Base-by-base conservation (phyloP, 2,888 invertebrate genomes). In the Julus scandinavius region DNA sequence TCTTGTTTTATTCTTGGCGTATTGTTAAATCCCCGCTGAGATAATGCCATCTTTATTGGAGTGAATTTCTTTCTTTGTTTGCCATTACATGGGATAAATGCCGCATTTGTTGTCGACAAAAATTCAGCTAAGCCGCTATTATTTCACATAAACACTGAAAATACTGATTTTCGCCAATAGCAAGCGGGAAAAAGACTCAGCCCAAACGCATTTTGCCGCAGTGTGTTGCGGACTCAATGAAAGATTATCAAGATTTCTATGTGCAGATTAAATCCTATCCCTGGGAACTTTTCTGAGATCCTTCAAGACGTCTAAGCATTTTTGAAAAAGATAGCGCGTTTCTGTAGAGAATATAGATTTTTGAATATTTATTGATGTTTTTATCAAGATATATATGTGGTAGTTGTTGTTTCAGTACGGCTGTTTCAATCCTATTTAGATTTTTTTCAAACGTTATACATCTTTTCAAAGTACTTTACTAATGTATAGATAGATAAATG, bases 11-110 rank as follows among this genome's bases (percentile, higher is more conserved):
- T 80, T 80, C 38, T 80, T 80, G 80, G 80, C 80, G 38, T 80
- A 80, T 80, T 80, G 80, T 80, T 80, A 80, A 80, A 80, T 80
- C 80, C 80, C 80, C 80, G 38, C 80, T 38, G 80, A 80, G 80
- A 80, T 80, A 80, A 80, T 80, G 80, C 80, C 80, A 80, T 80
- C 80, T 80, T 80, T 80, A 80, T 80, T 80, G 80, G 80, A 80
- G 80, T 80, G 80, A 80, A 80, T 80, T 80, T 80, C 80, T 38
- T 80, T 80, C 80, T 38, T 80, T 80, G 80, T 80, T 80, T 38
- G 80, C 80, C 80, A 80, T 80, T 80, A 80, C 80, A 38, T 20
- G 6, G 80, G 80, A 80, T 80, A 80, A 45, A 80, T 80, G 80
- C 38, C 80, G 38, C 38, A 11, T 80, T 80, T 80, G 80, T 80